Conservation (phyloP, 2,888 invertebrate species). For the Agrotis ipsilon region DNA sequence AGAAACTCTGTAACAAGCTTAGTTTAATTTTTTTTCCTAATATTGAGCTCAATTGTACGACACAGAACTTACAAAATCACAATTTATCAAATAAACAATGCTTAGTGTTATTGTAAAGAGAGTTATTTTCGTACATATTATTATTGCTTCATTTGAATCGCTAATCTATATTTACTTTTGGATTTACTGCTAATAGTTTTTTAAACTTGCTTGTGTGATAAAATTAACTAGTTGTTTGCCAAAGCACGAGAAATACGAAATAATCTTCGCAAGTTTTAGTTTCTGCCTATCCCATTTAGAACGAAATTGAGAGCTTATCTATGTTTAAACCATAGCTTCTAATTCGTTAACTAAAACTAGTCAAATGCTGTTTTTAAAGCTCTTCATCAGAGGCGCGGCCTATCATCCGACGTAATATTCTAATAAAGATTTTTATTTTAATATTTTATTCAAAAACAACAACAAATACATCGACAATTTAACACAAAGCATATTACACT, state of each 20-base stretch:
- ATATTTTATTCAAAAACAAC: slow-evolving; percentile 10
- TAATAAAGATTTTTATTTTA: not conserved
- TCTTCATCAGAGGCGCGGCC: slow-evolving; percentile 15
- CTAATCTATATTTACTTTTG: slow-evolving; percentile 1
- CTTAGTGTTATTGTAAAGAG: not conserved
- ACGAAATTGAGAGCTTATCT: not conserved
- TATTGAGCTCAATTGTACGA: slow-evolving; percentile 45
- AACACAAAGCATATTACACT: not conserved
- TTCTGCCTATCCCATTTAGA: not conserved
- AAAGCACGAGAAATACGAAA: not conserved
- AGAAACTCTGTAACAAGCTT: slow-evolving; percentile 7
- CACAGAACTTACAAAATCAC: slow-evolving; percentile 35
- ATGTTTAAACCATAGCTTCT: slow-evolving; percentile 4
- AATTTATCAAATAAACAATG: slow-evolving; percentile 16
- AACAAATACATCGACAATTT: slow-evolving; percentile 7
- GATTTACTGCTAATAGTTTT: no score
- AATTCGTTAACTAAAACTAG: slow-evolving; percentile 8
- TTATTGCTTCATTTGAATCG: slow-evolving; percentile 16
- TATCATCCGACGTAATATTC: not conserved
- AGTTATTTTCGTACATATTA: slow-evolving; percentile 12
- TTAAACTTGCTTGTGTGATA: not conserved
- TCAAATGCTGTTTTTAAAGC: slow-evolving; percentile 25
- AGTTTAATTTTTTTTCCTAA: slow-evolving; percentile 19
- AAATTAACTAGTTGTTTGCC: not conserved
- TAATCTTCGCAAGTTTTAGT: slow-evolving; percentile 7